Conservation (phyloP, 2,113 vertebrate genomes). For the Gambusia affinis region DNA sequence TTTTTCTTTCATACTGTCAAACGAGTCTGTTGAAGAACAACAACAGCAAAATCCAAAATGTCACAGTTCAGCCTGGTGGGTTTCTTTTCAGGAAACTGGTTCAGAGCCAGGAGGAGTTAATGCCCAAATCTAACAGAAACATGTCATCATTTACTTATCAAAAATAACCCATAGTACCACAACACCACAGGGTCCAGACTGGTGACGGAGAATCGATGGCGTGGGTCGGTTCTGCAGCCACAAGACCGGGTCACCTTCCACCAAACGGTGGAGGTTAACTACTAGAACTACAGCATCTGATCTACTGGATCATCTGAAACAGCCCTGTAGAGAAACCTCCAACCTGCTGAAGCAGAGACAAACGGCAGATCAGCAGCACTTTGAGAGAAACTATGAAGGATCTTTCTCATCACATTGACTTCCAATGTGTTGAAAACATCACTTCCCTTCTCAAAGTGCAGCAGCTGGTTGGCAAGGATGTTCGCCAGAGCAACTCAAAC, state of each 20-base stretch:
- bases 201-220: no score
- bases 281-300: no score
- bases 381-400: constrained; percentile 10
- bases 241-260: no score
- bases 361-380: constrained; percentile 21
- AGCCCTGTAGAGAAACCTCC: constrained; percentile 27
- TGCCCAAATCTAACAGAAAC: background rate
- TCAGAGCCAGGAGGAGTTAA: constrained; percentile 15
- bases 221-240: no score
- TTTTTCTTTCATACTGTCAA: constrained; percentile 35
- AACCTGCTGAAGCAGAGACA: constrained; percentile 30
- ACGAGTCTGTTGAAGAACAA: constrained; percentile 39
- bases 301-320: constrained; percentile 7
- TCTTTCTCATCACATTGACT: constrained; percentile 37
- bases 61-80: constrained; percentile 31
- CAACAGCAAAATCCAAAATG: constrained; percentile 38
- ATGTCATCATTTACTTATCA: no score
- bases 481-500: constrained; percentile 32
- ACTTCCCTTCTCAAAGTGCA: constrained; percentile 37
- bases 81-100: constrained; percentile 39
- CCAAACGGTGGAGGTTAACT: no score
- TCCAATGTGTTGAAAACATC: constrained; percentile 41
- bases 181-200: no score
- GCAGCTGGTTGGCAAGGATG: constrained; percentile 41
- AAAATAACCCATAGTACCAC: no score